These are phyloP conservation scores for Lasioglossum pauxillum DNA, from an alignment of 2,888 invertebrate species.

Conservation along the genomic window DNA sequence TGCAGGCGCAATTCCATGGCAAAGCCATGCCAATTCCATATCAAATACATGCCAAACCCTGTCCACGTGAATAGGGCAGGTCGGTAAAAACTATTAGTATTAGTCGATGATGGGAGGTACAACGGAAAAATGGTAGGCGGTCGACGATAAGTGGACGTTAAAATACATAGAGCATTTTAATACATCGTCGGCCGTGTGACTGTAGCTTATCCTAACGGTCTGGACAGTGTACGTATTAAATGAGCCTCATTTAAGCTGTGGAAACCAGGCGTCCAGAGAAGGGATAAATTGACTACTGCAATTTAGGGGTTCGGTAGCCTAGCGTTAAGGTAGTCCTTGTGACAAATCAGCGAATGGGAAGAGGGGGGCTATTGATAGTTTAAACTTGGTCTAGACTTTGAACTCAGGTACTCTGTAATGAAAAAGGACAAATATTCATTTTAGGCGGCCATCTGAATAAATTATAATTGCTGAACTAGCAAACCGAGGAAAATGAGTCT, in stretches of 20 bases:
- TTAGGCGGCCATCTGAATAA: not conserved
- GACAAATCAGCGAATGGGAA: not conserved
- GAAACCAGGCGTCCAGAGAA: not conserved
- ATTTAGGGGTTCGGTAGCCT: not conserved
- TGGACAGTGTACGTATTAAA: not conserved
- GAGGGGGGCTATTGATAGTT: not conserved
- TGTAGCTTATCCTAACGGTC: not conserved
- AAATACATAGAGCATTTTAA: not conserved
- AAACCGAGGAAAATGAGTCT: no score
- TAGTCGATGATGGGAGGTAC: not conserved
- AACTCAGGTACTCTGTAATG: not conserved
- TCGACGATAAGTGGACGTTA: no score
- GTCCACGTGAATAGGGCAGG: no score
- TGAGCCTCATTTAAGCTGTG: not conserved
- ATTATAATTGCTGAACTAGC: no score
- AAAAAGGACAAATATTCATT: not conserved
- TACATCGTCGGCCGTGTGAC: not conserved
- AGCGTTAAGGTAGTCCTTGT: not conserved
- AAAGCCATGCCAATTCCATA: no score
- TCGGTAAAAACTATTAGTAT: not conserved
- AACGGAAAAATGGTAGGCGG: not conserved
- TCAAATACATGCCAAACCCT: no score
- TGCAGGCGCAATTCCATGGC: no score
- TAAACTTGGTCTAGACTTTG: not conserved
- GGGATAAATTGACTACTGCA: not conserved